Conservation (phyloP, 2,888 invertebrate species). For the Agrotis puta region DNA sequence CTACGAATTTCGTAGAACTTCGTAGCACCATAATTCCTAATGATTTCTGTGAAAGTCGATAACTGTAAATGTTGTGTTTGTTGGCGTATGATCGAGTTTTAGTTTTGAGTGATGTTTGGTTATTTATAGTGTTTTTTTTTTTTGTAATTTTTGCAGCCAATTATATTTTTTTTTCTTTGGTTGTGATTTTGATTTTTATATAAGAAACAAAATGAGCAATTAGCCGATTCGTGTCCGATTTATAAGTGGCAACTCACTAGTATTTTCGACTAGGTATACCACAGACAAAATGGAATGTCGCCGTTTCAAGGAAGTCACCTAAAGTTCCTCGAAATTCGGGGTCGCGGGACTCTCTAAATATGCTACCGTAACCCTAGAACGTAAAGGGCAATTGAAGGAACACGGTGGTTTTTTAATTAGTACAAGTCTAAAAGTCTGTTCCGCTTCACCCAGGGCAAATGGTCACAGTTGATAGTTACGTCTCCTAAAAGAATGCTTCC, state of each 20-base stretch:
- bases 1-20: conserved; percentile 60
- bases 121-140: not conserved
- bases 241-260: conserved; percentile 3
- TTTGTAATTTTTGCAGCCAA: too few species aligned
- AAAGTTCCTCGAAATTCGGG: too few species aligned
- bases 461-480: too few species aligned
- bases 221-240: conserved; percentile 13
- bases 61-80: conserved; percentile 5
- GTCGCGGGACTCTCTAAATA: too few species aligned
- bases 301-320: not conserved
- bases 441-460: too few species aligned
- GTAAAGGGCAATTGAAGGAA: too few species aligned
- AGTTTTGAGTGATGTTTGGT: not conserved
- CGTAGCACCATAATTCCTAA: conserved; percentile 49
- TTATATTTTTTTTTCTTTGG: too few species aligned
- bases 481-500: too few species aligned
- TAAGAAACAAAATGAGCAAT: conserved; percentile 11
- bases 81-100: not conserved
- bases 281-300: not conserved
- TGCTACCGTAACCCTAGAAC: too few species aligned
- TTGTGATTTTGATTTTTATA: not conserved
- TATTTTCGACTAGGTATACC: not conserved
- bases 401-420: too few species aligned
- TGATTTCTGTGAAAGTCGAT: conserved; percentile 35
- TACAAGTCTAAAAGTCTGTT: too few species aligned